Conservation (phyloP, 2,113 vertebrate genomes). For the Lota lota region DNA sequence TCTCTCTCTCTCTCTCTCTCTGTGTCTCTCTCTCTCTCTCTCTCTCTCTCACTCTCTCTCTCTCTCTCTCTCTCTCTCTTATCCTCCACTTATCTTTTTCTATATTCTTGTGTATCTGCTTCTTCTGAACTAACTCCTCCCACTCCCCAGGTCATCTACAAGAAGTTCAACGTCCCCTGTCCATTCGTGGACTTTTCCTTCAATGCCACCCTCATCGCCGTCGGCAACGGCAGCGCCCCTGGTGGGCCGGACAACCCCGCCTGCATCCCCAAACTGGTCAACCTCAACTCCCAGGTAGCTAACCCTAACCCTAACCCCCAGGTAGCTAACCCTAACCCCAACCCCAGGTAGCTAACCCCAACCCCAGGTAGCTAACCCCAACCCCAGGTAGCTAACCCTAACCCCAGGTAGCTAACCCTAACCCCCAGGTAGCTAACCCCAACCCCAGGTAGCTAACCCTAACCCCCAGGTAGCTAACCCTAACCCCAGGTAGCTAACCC, state of each 20-base stretch:
- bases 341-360: conserved; percentile 32
- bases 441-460: too few species aligned
- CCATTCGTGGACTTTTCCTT: conserved; percentile 67
- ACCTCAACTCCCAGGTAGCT: conserved; percentile 88
- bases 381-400: too few species aligned
- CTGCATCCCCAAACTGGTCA: conserved; percentile 85
- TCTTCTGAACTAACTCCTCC: conserved; percentile 7
- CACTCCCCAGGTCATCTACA: conserved; percentile 89
- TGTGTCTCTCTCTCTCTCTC: too few species aligned
- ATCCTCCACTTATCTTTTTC: conserved; percentile 16
- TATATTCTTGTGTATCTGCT: neutral
- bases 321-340: conserved; percentile 1
- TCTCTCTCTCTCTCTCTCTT: too few species aligned
- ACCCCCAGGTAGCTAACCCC: too few species aligned
- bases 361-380: too few species aligned
- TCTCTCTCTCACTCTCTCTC: too few species aligned
- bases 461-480: too few species aligned
- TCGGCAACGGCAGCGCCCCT: conserved; percentile 60
- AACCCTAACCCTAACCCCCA: conserved; percentile 6
- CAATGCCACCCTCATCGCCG: conserved; percentile 65
- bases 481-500: too few species aligned
- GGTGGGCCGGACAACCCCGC: conserved; percentile 51
- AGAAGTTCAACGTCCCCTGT: conserved; percentile 92
- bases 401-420: too few species aligned
- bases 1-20: too few species aligned